Conservation (phyloP, 2,888 invertebrate species). For the Drosophila fulvimacula region DNA sequence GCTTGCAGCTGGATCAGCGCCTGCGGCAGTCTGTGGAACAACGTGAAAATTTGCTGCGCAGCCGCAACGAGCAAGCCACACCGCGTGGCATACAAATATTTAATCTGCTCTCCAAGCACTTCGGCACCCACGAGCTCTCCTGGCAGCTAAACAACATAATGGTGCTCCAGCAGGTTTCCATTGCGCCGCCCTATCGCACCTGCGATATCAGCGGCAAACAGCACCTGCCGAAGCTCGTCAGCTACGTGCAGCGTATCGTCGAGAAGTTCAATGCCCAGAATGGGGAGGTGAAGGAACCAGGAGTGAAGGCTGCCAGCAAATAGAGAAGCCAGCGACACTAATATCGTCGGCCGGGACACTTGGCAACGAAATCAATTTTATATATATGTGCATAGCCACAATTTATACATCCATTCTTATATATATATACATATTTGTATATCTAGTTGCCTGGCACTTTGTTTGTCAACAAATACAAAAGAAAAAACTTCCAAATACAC, state of each 20-base stretch:
- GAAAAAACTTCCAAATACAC: conserved; percentile 27
- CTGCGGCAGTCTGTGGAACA: conserved; percentile 13
- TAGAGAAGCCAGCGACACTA: neutral
- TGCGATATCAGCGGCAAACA: conserved; percentile 25
- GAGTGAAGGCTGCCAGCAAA: neutral
- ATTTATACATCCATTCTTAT: neutral
- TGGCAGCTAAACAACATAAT: conserved; percentile 37
- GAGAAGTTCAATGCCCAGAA: conserved; percentile 31
- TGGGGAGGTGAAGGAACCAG: neutral
- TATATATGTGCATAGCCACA: neutral
- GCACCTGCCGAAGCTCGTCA: conserved; percentile 29
- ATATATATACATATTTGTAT: neutral
- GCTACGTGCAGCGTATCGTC: conserved; percentile 38
- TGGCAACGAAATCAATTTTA: neutral
- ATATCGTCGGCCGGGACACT: conserved; percentile 2
- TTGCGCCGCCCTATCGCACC: conserved; percentile 47
- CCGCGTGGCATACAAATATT: conserved; percentile 39
- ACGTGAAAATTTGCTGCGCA: conserved; percentile 30
- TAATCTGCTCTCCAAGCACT: conserved; percentile 28
- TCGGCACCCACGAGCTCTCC: conserved; percentile 18
- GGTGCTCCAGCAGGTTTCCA: conserved; percentile 38
- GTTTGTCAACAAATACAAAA: conserved; percentile 58
- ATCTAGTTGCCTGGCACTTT: conserved; percentile 50
- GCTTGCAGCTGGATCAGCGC: conserved; percentile 42
- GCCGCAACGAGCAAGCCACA: conserved; percentile 27